Conservation (phyloP, 2,888 invertebrate genomes). For the Patella pellucida region DNA sequence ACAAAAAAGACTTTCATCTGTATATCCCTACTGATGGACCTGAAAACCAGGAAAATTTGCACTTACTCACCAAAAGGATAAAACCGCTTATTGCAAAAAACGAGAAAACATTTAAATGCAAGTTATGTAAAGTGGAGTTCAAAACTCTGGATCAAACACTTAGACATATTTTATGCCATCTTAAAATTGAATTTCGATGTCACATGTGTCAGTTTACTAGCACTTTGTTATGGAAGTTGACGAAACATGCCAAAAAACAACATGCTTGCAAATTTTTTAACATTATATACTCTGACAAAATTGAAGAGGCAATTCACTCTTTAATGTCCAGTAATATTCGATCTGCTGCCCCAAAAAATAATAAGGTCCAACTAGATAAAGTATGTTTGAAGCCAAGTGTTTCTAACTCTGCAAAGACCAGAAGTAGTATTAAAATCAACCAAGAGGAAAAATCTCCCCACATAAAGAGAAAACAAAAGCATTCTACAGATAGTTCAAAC, state of each 20-base stretch:
- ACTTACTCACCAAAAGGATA: neutral
- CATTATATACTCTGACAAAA: slow-evolving; percentile 2
- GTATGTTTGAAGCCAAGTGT: too few species aligned
- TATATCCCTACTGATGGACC: slow-evolving; percentile 3
- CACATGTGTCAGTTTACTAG: slow-evolving; percentile 3
- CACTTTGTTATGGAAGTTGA: neutral
- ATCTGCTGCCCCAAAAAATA: too few species aligned
- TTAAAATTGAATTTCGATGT: neutral
- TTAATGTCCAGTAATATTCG: too few species aligned
- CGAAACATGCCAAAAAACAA: neutral
- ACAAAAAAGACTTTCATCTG: neutral
- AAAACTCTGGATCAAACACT: neutral
- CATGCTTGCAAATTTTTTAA: neutral
- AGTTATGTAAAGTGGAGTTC: neutral
- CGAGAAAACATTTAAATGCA: neutral
- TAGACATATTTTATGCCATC: neutral
- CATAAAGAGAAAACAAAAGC: too few species aligned
- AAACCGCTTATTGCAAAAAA: neutral
- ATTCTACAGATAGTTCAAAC: too few species aligned
- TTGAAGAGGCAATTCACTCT: neutral
- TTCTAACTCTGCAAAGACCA: too few species aligned
- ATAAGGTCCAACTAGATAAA: too few species aligned
- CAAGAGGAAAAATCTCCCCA: too few species aligned
- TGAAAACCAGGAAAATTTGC: neutral
- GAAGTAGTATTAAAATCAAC: too few species aligned